Evolutionary conservation across 2,113 vertebrate genomes (phyloP).

Genomic region (Embiotoca jacksoni): DNA sequence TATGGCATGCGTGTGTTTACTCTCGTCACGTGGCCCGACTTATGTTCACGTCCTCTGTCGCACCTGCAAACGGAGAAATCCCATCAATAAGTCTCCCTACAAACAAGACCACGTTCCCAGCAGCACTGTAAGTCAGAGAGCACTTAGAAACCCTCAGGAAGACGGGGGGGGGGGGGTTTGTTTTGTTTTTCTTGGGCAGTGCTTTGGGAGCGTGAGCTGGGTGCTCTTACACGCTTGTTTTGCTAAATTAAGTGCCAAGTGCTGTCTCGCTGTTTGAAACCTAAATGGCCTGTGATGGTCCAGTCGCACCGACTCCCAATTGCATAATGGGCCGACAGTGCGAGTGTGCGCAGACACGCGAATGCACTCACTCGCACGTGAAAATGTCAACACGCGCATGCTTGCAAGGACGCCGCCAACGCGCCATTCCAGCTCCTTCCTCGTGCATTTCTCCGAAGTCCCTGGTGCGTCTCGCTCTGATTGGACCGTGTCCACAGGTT

Average conservation of each 20-base stretch:
- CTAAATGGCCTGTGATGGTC: constrained; percentile 66
- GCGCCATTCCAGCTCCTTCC: no score
- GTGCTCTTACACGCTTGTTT: constrained; percentile 34
- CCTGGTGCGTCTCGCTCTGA: background rate
- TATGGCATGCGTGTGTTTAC: no score
- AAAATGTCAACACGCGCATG: no score
- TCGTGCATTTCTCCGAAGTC: constrained; percentile 8
- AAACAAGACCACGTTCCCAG: constrained; percentile 2
- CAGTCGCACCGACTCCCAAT: constrained; percentile 34
- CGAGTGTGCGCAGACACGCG: background rate
- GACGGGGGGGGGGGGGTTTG: no score
- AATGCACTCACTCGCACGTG: background rate
- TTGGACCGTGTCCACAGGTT: background rate
- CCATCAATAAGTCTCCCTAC: constrained; percentile 24
- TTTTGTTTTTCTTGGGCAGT: background rate
- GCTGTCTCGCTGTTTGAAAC: constrained; percentile 58
- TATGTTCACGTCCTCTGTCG: background rate
- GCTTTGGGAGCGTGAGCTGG: constrained; percentile 25
- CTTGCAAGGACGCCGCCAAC: no score
- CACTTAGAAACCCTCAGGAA: constrained; percentile 22
- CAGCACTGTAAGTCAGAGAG: constrained; percentile 21
- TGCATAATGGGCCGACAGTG: constrained; percentile 42
- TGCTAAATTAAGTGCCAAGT: constrained; percentile 63
- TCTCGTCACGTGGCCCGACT: no score
- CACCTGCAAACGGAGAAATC: constrained; percentile 38